Conservation (phyloP, 2,797 vertebrate genomes). For the Danio albolineatus region DNA sequence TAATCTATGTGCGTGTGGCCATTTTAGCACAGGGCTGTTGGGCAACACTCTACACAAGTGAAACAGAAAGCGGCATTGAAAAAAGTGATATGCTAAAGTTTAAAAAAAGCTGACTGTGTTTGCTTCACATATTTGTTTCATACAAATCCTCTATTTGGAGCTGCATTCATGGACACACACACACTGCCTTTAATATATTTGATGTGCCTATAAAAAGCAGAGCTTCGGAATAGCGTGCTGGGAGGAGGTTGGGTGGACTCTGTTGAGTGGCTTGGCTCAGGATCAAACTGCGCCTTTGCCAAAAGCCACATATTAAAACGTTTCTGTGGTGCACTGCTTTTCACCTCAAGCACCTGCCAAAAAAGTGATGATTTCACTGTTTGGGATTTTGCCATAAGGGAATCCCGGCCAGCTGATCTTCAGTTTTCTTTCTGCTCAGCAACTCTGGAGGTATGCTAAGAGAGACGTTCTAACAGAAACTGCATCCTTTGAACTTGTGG, state of each 20-base stretch:
- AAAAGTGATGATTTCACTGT: conserved; percentile 73
- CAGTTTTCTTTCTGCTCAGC: neutral
- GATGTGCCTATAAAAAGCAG: conserved; percentile 36
- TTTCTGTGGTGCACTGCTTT: conserved; percentile 65
- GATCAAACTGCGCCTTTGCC: conserved; percentile 77
- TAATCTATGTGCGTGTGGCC: conserved; percentile 6
- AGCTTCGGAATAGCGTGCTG: conserved; percentile 8
- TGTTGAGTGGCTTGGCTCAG: conserved; percentile 70
- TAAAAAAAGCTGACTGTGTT: neutral
- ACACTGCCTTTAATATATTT: neutral
- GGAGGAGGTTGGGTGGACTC: conserved; percentile 55
- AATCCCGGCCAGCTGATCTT: conserved; percentile 69
- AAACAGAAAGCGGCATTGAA: conserved; percentile 20
- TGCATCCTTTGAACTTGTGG: neutral
- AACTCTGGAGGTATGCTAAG: neutral
- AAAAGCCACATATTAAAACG: conserved; percentile 72
- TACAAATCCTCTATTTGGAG: neutral
- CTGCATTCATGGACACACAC: neutral
- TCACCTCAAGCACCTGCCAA: conserved; percentile 72
- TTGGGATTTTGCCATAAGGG: conserved; percentile 71
- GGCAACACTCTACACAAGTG: conserved; percentile 7
- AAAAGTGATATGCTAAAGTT: neutral
- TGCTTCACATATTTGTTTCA: neutral
- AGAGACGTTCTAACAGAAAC: neutral
- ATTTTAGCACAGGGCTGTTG: conserved; percentile 14